Conservation (phyloP, 2,888 invertebrate genomes). For the Phasia obesa region DNA sequence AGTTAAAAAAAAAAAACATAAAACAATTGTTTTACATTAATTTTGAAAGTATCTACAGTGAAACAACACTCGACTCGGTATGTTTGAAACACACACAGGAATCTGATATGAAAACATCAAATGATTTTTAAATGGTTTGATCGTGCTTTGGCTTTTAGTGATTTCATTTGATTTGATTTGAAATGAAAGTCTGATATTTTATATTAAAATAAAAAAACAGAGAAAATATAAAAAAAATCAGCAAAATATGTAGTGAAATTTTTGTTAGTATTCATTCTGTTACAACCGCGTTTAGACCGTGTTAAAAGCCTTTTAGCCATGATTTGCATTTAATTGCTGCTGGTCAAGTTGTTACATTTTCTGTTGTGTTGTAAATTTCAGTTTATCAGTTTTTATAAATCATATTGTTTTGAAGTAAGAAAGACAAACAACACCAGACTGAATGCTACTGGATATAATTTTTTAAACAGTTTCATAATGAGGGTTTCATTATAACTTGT, state of each 20-base stretch:
- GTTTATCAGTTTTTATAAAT: slow-evolving; percentile 47
- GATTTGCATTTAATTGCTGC: slow-evolving; percentile 70
- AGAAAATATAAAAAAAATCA: slow-evolving; percentile 14
- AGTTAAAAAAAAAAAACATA: slow-evolving; percentile 42
- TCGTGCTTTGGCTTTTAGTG: slow-evolving; percentile 58
- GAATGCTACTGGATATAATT: background rate
- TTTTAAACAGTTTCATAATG: slow-evolving; percentile 39
- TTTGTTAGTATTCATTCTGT: slow-evolving; percentile 51
- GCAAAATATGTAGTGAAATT: slow-evolving; percentile 51
- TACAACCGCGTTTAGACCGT: slow-evolving; percentile 32
- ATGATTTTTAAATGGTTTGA: slow-evolving; percentile 63
- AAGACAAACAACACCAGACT: slow-evolving; percentile 21
- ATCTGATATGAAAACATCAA: slow-evolving; percentile 66
- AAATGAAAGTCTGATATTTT: slow-evolving; percentile 63
- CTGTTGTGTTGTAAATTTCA: background rate
- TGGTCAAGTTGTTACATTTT: slow-evolving; percentile 67
- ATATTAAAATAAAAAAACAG: background rate
- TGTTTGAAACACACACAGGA: slow-evolving; percentile 24
- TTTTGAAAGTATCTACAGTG: slow-evolving; percentile 67
- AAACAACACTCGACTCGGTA: background rate
- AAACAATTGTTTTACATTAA: slow-evolving; percentile 63
- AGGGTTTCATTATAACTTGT: slow-evolving; percentile 47
- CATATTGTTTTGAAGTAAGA: slow-evolving; percentile 31
- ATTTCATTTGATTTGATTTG: slow-evolving; percentile 64
- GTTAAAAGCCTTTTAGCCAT: slow-evolving; percentile 61